Evolutionary conservation across 2,113 vertebrate species (phyloP).

Genomic region (Callionymus lyra): DNA sequence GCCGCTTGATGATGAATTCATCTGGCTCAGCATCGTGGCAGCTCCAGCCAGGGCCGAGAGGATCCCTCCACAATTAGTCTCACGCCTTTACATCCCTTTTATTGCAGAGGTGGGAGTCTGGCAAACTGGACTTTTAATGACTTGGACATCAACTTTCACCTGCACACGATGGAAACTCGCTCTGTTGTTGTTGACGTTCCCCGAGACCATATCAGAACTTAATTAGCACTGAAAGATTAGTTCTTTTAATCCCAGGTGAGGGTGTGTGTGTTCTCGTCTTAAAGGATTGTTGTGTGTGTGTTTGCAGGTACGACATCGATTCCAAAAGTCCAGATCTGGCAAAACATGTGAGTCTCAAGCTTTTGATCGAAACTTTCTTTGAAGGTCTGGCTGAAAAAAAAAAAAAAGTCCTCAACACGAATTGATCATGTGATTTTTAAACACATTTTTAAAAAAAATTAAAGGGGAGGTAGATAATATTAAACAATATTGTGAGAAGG

Average conservation of each 20-base stretch:
- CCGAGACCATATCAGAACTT: too few relatives aligned
- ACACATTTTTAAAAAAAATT: too few relatives aligned
- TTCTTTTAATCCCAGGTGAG: not conserved
- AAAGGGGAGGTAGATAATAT: too few relatives aligned
- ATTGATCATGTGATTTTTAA: too few relatives aligned
- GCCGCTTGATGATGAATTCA: slow-evolving; percentile 48
- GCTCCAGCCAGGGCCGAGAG: slow-evolving; percentile 23
- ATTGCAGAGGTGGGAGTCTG: slow-evolving; percentile 42
- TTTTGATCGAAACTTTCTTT: slow-evolving; percentile 3
- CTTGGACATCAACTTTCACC: slow-evolving; percentile 46
- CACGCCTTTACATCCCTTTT: slow-evolving; percentile 57
- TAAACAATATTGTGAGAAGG: too few relatives aligned
- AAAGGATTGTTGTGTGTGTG: slow-evolving; percentile 21
- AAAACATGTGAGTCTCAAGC: slow-evolving; percentile 80
- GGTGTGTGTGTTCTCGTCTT: not conserved
- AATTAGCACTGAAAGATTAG: too few relatives aligned
- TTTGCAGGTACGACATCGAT: slow-evolving; percentile 86
- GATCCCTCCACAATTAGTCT: slow-evolving; percentile 43
- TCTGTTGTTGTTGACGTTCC: too few relatives aligned
- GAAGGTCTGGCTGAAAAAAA: too few relatives aligned
- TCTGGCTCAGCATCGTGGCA: slow-evolving; percentile 26
- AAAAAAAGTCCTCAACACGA: too few relatives aligned
- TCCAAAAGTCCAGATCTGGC: slow-evolving; percentile 89
- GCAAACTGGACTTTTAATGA: slow-evolving; percentile 49
- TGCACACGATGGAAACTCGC: slow-evolving; percentile 31